These are phyloP conservation scores for Tortrix viridana DNA, from an alignment of 2,888 invertebrate genomes.

Conservation along the genomic window DNA sequence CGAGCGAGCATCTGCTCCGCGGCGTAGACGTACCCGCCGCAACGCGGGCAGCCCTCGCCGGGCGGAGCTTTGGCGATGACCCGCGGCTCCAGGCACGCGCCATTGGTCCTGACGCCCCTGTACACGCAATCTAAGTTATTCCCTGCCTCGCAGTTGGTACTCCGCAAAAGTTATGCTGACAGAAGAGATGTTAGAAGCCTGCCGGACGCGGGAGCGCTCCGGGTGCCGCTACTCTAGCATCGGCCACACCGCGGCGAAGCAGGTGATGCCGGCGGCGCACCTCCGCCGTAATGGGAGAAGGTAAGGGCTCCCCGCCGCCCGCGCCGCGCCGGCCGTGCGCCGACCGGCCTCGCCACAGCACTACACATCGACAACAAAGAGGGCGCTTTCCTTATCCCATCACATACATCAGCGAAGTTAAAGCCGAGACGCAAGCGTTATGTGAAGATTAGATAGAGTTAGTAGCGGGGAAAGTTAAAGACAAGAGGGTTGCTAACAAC, in stretches of 20 bases:
- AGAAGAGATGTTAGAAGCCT: constrained; percentile 81
- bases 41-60: constrained; percentile 94
- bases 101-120: constrained; percentile 82
- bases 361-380: constrained; percentile 76
- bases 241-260: constrained; percentile 78
- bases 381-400: constrained; percentile 92
- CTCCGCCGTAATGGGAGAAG: constrained; percentile 85
- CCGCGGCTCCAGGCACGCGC: constrained; percentile 88
- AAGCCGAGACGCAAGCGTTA: constrained; percentile 79
- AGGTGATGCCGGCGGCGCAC: constrained; percentile 79
- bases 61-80: constrained; percentile 92
- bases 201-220: constrained; percentile 66
- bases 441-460: constrained; percentile 70
- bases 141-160: constrained; percentile 46
- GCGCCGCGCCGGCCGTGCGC: constrained; percentile 70
- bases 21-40: constrained; percentile 94
- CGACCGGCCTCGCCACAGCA: constrained; percentile 56
- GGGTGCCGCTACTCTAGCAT: constrained; percentile 67
- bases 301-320: constrained; percentile 83
- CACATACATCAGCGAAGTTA: constrained; percentile 80
- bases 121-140: constrained; percentile 54
- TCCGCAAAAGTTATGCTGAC: constrained; percentile 64
- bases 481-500: constrained; percentile 58
- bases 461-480: constrained; percentile 78
- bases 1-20: constrained; percentile 97